These are phyloP conservation scores for Calidris pygmaea DNA, from an alignment of 2,113 vertebrate genomes.

Conservation along the genomic window DNA sequence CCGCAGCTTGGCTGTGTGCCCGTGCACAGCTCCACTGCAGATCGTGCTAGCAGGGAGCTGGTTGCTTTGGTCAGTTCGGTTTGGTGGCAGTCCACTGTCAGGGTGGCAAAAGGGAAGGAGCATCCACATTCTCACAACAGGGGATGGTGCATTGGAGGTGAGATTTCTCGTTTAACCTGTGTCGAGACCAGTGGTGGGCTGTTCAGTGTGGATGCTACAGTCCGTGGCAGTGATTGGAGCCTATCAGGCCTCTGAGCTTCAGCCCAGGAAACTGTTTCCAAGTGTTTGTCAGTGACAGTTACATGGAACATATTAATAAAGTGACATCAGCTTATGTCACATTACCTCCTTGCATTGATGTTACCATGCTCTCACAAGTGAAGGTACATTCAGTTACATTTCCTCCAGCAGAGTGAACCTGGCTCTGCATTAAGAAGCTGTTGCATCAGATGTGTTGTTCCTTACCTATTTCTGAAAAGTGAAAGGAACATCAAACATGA, in stretches of 20 bases:
- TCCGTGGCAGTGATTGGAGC: background rate
- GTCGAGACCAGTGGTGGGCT: background rate
- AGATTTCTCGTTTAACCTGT: background rate
- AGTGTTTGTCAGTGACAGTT: background rate
- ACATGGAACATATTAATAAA: background rate
- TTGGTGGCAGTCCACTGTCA: fast-evolving
- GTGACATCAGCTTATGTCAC: background rate
- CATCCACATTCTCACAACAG: too few relatives aligned
- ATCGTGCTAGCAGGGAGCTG: fast-evolving
- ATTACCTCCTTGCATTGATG: fast-evolving
- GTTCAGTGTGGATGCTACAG: fast-evolving
- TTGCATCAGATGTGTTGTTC: background rate
- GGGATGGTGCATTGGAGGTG: too few relatives aligned
- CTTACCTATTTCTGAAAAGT: background rate
- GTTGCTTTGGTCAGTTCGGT: fast-evolving
- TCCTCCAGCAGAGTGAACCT: background rate
- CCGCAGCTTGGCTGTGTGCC: too few relatives aligned
- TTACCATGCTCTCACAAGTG: background rate
- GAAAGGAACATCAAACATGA: background rate
- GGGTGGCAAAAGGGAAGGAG: fast-evolving
- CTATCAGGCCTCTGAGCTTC: background rate
- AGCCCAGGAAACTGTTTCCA: background rate
- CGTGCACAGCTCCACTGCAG: too few relatives aligned
- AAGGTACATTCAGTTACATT: background rate
- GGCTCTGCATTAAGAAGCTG: background rate